A percentile compares a stretch with the other conserved stretches of the same genome.
Evolutionary conservation across 1,140 invertebrate genomes (phyloP).

Genomic region (Bemisia tabaci): DNA sequence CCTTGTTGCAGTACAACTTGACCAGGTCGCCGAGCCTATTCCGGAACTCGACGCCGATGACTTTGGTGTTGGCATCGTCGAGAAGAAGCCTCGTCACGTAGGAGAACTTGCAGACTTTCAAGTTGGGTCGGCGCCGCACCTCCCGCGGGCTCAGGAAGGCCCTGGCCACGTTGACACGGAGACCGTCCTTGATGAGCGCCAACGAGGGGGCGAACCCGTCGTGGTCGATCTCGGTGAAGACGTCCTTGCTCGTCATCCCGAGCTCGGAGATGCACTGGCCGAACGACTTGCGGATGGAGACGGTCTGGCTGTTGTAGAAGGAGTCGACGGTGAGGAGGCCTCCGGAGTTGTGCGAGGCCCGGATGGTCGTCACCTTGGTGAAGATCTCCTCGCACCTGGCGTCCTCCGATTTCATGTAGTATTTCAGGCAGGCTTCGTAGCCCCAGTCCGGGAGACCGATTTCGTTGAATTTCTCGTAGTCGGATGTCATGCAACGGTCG

Average conservation of each 20-base stretch:
- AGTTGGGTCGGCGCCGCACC: slow-evolving; percentile 53
- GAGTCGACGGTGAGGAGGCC: slow-evolving; percentile 5
- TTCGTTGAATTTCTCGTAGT: slow-evolving; percentile 1
- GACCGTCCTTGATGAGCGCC: slow-evolving; percentile 42
- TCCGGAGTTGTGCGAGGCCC: neutral
- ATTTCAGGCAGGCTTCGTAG: neutral
- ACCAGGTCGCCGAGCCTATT: slow-evolving; percentile 28
- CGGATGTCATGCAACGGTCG: slow-evolving; percentile 1
- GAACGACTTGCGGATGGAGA: neutral
- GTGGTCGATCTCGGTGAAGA: neutral
- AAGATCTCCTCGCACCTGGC: slow-evolving; percentile 5
- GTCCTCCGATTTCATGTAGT: slow-evolving; percentile 11
- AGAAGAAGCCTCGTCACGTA: slow-evolving; percentile 48
- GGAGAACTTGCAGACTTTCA: slow-evolving; percentile 51
- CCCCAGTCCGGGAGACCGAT: slow-evolving; percentile 1
- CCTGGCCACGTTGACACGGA: slow-evolving; percentile 40
- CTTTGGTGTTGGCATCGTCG: slow-evolving; percentile 34
- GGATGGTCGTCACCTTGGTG: neutral
- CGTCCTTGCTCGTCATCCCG: neutral
- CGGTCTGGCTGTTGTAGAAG: slow-evolving; percentile 1
- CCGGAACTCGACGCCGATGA: slow-evolving; percentile 44
- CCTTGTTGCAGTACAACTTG: slow-evolving; percentile 34
- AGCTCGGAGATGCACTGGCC: neutral
- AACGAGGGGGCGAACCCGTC: slow-evolving; percentile 6
- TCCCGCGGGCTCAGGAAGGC: slow-evolving; percentile 51